These are phyloP conservation scores for Hartigia nigra DNA, from an alignment of 2,888 invertebrate species.

Conservation along the genomic window DNA sequence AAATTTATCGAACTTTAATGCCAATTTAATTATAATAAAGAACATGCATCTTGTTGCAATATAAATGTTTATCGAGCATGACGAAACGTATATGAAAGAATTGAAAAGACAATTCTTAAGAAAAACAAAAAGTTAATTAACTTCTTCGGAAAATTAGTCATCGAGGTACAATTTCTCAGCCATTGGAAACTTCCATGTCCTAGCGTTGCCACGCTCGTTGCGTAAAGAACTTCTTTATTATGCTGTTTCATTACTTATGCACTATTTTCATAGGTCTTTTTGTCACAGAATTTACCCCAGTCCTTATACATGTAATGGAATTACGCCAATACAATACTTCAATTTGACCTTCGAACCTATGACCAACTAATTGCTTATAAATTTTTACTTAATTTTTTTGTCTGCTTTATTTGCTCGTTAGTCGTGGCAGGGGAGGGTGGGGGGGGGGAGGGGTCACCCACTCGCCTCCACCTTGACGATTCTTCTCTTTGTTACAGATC, in stretches of 20 bases:
- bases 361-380: slow-evolving; percentile 57
- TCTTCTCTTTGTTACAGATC: background rate
- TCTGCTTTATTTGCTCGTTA: no score
- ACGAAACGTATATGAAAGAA: background rate
- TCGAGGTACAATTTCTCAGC: background rate
- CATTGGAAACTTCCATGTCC: background rate
- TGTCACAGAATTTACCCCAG: slow-evolving; percentile 45
- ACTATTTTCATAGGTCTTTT: slow-evolving; percentile 60
- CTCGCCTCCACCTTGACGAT: background rate
- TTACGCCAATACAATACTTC: slow-evolving; percentile 60
- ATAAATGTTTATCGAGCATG: background rate
- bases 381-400: slow-evolving; percentile 51
- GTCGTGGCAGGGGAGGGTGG: no score
- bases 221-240: slow-evolving; percentile 61
- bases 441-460: no score
- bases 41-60: background rate
- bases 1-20: background rate
- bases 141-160: background rate
- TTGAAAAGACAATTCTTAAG: background rate
- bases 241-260: slow-evolving; percentile 60
- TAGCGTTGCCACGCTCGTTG: slow-evolving; percentile 11
- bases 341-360: slow-evolving; percentile 17
- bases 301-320: slow-evolving; percentile 49
- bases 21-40: background rate
- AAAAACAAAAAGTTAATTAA: background rate